Evolutionary conservation across 2,797 vertebrate genomes (phyloP), one percentile per base, ranked within the genome.

Genomic region (Vipera ursinii): DNA sequence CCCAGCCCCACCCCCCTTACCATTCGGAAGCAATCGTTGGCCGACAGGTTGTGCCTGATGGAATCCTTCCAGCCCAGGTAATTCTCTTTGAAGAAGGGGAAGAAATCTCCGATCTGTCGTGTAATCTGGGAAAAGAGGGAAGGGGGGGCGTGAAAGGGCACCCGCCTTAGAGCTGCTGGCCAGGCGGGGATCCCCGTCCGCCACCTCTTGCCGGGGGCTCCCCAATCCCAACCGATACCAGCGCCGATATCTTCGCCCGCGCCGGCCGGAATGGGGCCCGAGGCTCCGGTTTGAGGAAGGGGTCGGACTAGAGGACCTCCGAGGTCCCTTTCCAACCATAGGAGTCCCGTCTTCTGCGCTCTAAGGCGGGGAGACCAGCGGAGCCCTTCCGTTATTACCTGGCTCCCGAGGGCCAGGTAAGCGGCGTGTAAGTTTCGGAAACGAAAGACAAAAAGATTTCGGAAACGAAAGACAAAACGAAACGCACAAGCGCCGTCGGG

Each of bases 21-120:
- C 98, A 99, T 99, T 20, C 97, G 96, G 95, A 99, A 99, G 96
- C 99, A 99, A 92, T 97, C 97, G 14, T 98, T 99, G 0, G 98
- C 98, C 4, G 99, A 99, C 61, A 99, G 98, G 95, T 99, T 99
- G 97, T 99, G 99, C 65, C 99, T 96, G 90, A 99, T 98, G 0
- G 99, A 99, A 93, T 99, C 99, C 92, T 98, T 97, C 99, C 99
- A 99, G 32, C 98, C 98, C 92, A 98, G 98, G 93, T 99, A 99
- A 94, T 98, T 98, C 3, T 98, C 98, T 95, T 98, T 98, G 95
- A 99, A 99, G 96, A 99, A 98, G 1, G 99, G 98, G 94, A 99
- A 99, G 32, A 98, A 97, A 5, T 97, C 95, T 87, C 98, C 97
- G 95, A 99, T 98, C 95, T 98, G 98, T 90, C 98, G 97, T 14